A percentile compares a stretch with the other conserved stretches of the same genome.
phyloP scores from a whole-genome alignment of 2,797 vertebrate genomes.

The Pangasius larnaudii region DNA sequence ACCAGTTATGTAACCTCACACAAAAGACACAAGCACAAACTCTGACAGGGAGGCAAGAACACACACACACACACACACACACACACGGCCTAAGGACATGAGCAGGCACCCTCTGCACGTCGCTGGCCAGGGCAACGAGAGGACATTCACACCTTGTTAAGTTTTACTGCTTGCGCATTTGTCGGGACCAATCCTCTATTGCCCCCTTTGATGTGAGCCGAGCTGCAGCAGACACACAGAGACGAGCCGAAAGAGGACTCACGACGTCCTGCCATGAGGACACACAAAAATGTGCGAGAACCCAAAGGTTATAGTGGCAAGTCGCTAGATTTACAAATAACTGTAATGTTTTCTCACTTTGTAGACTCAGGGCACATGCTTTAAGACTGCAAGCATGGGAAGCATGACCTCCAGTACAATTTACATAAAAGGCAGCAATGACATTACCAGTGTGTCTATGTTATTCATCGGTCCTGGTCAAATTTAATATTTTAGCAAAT shows the following conservation, averaged over 20 bases:
- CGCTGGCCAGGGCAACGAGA: constrained; percentile 69
- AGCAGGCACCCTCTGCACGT: constrained; percentile 62
- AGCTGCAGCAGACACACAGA: constrained; percentile 55
- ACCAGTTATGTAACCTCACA: constrained; percentile 1
- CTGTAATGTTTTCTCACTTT: neutral
- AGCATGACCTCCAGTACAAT: neutral
- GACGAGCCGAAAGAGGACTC: constrained; percentile 46
- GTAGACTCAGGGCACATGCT: neutral
- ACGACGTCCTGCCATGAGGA: constrained; percentile 58
- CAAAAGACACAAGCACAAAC: constrained; percentile 30
- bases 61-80: constrained; percentile 1
- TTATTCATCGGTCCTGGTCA: neutral
- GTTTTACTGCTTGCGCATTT: constrained; percentile 82
- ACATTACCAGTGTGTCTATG: neutral
- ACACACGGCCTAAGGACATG: constrained; percentile 47
- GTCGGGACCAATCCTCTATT: constrained; percentile 71
- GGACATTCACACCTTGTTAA: constrained; percentile 83
- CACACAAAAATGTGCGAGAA: neutral
- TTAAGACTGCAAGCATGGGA: neutral
- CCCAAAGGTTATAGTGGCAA: neutral
- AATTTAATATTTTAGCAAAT: neutral
- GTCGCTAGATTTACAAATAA: neutral
- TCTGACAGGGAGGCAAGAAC: neutral
- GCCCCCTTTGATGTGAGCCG: constrained; percentile 77
- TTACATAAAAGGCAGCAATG: neutral